These are phyloP conservation scores for Phorcus lineatus DNA, from an alignment of 2,888 invertebrate genomes.

Conservation along the genomic window DNA sequence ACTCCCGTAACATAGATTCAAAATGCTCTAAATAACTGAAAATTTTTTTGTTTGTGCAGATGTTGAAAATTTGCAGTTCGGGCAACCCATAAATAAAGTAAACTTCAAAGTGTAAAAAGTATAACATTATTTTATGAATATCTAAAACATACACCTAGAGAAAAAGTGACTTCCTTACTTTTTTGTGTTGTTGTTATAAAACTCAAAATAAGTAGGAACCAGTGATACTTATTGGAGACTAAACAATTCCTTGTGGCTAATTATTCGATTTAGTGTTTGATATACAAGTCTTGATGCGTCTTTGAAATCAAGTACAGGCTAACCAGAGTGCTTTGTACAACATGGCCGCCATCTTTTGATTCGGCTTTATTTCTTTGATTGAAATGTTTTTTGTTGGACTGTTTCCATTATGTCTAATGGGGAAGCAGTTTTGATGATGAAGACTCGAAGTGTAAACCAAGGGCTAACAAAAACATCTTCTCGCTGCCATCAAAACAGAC, in stretches of 20 bases:
- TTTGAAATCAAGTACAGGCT: background rate
- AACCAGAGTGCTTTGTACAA: background rate
- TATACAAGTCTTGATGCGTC: background rate
- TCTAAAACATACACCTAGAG: no score
- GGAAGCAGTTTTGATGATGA: background rate
- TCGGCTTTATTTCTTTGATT: background rate
- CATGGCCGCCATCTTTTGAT: background rate
- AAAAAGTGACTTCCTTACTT: no score
- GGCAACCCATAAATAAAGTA: no score
- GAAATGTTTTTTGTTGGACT: background rate
- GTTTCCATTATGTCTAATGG: slow-evolving; percentile 6
- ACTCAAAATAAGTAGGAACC: no score
- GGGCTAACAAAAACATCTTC: slow-evolving; percentile 11
- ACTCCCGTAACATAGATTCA: no score
- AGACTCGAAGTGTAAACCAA: background rate
- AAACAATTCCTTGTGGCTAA: background rate
- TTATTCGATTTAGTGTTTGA: background rate
- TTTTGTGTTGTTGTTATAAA: no score
- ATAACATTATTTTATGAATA: no score
- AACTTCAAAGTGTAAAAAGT: no score
- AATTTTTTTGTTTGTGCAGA: no score
- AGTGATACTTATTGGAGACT: background rate
- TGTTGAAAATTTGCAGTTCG: no score
- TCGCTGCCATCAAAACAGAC: slow-evolving; percentile 16
- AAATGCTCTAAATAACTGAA: no score